Evolutionary conservation across 2,113 vertebrate species (phyloP), one percentile per base, ranked within the genome.

Genomic region (Silurus meridionalis): DNA sequence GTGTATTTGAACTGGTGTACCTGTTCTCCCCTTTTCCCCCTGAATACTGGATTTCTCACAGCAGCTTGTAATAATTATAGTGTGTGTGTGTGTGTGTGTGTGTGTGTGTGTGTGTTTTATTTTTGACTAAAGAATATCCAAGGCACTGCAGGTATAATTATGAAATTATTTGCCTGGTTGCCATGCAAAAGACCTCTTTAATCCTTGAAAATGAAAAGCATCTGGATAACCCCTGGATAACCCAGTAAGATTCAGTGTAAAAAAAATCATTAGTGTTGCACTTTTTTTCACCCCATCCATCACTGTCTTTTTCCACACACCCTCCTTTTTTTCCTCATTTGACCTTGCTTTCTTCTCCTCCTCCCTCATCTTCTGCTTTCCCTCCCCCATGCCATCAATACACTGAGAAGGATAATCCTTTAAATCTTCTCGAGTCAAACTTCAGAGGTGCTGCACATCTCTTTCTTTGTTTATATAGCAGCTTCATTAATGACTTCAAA

Each of bases 291-390:
- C 2, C 23, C 53, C 9, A 37, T 83, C 9, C 28, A 8, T 11
- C 23, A 21, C 83, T 50, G 69, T 48, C 83, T 55, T 60, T 11
- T 64, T 71, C 8, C 10, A 82, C 71, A 48, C 80, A 25, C 15
- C 72, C 25, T 48, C 55, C 46, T 55, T 7, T 63, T 57, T 17
- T 28, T 50, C n/a, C 53, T 21, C 5, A 3, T 83, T 61, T 86
- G 85, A 86, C 85, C 85, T 86, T 86, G n/a, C 75, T 48, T 48
- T 75, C 83, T 77, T 58, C 66, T 37, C 8, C 15, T 66, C 48
- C 21, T 21, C 84, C 15, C 46, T 28, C n/a, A 50, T 48, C 17
- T 28, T 72, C 21, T 58, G 77, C 55, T 8, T 8, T 81, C n/a
- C n/a, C 48, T 52, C 67, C 53, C 50, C 48, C 60, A 77, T 58